Conservation (phyloP, 1,140 invertebrate species). For the Doryteuthis pealeii region DNA sequence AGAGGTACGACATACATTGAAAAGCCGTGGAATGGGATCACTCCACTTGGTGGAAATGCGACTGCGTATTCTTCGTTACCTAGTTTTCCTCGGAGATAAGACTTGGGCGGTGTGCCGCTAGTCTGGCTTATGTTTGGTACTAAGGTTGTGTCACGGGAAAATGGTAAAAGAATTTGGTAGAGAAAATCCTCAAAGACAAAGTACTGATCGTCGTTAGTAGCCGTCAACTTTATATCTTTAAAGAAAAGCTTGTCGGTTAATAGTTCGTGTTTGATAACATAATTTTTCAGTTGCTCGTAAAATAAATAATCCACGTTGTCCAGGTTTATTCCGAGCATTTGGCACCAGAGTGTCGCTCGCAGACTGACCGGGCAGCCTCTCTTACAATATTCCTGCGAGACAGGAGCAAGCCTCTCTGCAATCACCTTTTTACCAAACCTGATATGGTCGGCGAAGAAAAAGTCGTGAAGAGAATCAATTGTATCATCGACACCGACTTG, state of each 20-base stretch:
- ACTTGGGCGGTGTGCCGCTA: slow-evolving; percentile 58
- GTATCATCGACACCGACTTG: slow-evolving; percentile 58
- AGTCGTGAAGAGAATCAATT: slow-evolving; percentile 48
- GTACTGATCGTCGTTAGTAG: slow-evolving; percentile 96
- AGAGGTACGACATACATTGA: slow-evolving; percentile 97
- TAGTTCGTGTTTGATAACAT: slow-evolving; percentile 85
- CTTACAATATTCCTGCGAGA: slow-evolving; percentile 76
- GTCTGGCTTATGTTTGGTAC: slow-evolving; percentile 63
- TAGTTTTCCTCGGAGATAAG: slow-evolving; percentile 57
- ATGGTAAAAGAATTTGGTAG: slow-evolving; percentile 92
- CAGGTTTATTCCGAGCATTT: slow-evolving; percentile 77
- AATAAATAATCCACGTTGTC: slow-evolving; percentile 69
- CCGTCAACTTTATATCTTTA: slow-evolving; percentile 93
- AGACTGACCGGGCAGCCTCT: slow-evolving; percentile 78
- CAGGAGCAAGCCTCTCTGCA: slow-evolving; percentile 52
- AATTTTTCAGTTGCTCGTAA: slow-evolving; percentile 79
- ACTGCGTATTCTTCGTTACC: slow-evolving; percentile 62
- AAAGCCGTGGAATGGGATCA: slow-evolving; percentile 95
- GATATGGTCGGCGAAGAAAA: slow-evolving; percentile 55
- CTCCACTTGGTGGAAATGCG: slow-evolving; percentile 89
- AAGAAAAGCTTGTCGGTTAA: slow-evolving; percentile 92
- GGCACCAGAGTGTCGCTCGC: slow-evolving; percentile 76
- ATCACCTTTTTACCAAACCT: slow-evolving; percentile 58
- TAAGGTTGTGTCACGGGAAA: slow-evolving; percentile 85
- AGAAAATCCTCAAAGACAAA: slow-evolving; percentile 96